phyloP scores from a whole-genome alignment of 2,113 vertebrate species.

The Puffinus mauretanicus region DNA sequence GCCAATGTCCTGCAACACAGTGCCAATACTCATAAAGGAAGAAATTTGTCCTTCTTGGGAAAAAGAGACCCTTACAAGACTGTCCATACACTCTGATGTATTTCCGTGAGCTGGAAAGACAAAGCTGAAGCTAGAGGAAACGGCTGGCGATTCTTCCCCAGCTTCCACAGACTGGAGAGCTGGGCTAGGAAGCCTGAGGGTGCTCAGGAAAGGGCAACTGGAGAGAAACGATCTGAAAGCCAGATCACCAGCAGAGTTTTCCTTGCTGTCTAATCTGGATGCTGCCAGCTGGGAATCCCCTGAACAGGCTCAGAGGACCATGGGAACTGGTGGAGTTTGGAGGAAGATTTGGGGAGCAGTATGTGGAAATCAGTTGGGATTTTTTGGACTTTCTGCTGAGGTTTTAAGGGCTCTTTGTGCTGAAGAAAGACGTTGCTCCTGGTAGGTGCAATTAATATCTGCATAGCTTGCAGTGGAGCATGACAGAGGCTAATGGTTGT shows the following conservation, averaged over 20 bases:
- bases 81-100: not conserved
- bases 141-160: not conserved
- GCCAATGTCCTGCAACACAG: not conserved
- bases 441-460: not conserved
- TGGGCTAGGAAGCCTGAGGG: not conserved
- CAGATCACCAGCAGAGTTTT: not conserved
- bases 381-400: not conserved
- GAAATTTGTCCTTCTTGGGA: not conserved
- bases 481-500: not conserved
- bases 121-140: not conserved
- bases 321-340: not conserved
- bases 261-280: not conserved
- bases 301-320: not conserved
- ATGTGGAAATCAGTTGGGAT: not conserved
- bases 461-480: not conserved
- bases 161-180: not conserved
- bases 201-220: not conserved
- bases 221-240: not conserved
- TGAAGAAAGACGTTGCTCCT: not conserved
- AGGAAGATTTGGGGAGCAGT: not conserved
- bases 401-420: not conserved
- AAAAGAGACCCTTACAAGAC: not conserved
- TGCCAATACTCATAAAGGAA: not conserved
- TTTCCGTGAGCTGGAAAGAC: not conserved
- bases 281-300: not conserved